A percentile compares a stretch with the other conserved stretches of the same genome.
Conservation (phyloP, 2,888 invertebrate genomes). For the Mesorhabditis sp. region DNA sequence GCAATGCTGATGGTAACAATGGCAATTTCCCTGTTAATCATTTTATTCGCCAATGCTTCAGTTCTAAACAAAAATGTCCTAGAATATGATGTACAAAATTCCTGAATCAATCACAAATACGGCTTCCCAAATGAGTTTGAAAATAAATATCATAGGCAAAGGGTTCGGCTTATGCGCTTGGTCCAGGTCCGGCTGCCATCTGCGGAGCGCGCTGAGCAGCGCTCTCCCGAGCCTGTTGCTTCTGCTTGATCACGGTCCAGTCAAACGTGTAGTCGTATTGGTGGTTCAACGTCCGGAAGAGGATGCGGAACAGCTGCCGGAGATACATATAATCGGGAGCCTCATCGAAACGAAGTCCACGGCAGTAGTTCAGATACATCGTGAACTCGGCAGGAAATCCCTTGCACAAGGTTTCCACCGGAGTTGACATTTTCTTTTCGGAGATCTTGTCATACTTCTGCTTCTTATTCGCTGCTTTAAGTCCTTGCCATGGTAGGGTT, state of each 20-base stretch:
- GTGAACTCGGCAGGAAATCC: conserved; percentile 98
- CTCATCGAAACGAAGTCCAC: conserved; percentile 91
- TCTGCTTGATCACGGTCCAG: conserved; percentile 97
- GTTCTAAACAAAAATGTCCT: background rate
- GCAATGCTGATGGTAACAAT: no score
- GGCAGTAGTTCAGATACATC: conserved; percentile 70
- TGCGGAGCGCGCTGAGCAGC: background rate
- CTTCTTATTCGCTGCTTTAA: conserved; percentile 92
- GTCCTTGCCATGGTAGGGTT: conserved; percentile 88
- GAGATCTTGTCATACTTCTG: conserved; percentile 99
- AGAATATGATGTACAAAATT: no score
- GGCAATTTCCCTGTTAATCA: no score
- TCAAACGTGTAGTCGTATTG: conserved; percentile 65
- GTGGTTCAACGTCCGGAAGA: conserved; percentile 97
- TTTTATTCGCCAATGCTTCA: background rate
- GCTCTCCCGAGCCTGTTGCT: conserved; percentile 57
- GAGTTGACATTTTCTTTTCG: conserved; percentile 98
- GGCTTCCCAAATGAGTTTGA: no score
- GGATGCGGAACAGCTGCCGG: conserved; percentile 91
- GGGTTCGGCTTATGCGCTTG: no score
- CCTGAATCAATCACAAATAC: no score
- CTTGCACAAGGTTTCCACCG: conserved; percentile 93
- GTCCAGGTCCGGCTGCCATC: background rate
- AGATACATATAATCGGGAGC: conserved; percentile 99
- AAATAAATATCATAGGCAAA: no score